Conservation (phyloP, 2,888 invertebrate genomes). For the Drosophila basisetae region DNA sequence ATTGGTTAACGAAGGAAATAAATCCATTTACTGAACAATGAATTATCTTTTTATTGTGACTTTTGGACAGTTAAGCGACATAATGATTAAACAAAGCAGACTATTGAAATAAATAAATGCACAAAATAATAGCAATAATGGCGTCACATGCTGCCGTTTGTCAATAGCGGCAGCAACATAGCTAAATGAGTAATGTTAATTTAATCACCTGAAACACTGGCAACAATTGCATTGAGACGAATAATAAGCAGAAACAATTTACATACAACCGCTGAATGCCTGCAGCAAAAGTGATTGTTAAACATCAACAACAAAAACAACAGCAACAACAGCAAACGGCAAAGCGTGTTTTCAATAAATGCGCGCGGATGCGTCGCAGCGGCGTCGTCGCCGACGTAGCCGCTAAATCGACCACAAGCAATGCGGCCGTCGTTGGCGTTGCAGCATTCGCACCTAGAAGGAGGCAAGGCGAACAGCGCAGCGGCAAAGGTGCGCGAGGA, state of each 20-base stretch:
- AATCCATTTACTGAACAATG: not conserved
- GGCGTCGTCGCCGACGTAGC: conserved; percentile 53
- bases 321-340: conserved; percentile 9
- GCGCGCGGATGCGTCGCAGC: conserved; percentile 57
- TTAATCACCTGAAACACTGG: not conserved
- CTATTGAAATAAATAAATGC: not conserved
- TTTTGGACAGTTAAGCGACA: not conserved
- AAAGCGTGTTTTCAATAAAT: conserved; percentile 59
- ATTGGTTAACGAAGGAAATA: not conserved
- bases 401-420: conserved; percentile 36
- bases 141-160: conserved; percentile 37
- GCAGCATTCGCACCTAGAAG: conserved; percentile 1
- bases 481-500: conserved; percentile 40
- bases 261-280: conserved; percentile 68
- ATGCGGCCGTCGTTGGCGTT: conserved; percentile 49
- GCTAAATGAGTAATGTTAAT: not conserved
- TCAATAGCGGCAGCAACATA: conserved; percentile 19
- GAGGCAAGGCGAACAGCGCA: conserved; percentile 8
- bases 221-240: conserved; percentile 3
- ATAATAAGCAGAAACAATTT: conserved; percentile 50
- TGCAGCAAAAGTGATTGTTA: conserved; percentile 64
- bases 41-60: not conserved
- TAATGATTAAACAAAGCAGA: conserved; percentile 9
- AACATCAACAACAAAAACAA: conserved; percentile 43
- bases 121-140: conserved; percentile 38